Percentiles rank a stretch among this genome's conserved stretches.
These are phyloP conservation scores for Holothuria leucospilota DNA, from an alignment of 53 echinoderm and acorn worm species.

Conservation along the genomic window DNA sequence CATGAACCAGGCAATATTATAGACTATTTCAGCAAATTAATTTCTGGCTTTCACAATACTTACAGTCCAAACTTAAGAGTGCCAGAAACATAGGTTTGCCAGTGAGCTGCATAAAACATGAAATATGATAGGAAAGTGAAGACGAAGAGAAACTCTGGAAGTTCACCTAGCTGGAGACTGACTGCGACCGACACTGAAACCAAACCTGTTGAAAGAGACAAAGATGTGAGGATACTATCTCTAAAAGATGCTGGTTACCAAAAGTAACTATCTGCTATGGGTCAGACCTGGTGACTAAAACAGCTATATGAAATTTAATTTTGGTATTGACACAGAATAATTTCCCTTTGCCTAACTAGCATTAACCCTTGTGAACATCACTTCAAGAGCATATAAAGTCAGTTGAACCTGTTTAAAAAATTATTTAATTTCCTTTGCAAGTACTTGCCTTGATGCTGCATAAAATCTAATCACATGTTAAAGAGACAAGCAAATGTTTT, in stretches of 20 bases:
- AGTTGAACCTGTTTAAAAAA: too few relatives aligned
- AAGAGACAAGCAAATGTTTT: too few relatives aligned
- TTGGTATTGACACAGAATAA: too few relatives aligned
- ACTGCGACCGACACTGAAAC: conserved; percentile 67
- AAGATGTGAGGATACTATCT: not conserved
- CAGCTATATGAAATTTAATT: too few relatives aligned
- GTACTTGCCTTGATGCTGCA: too few relatives aligned
- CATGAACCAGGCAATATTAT: too few relatives aligned
- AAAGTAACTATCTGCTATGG: not conserved
- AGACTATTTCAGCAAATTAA: too few relatives aligned
- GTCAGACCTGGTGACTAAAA: too few relatives aligned
- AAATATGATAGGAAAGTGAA: conserved; percentile 58
- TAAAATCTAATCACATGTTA: too few relatives aligned
- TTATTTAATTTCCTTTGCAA: too few relatives aligned
- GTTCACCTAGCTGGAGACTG: conserved; percentile 75
- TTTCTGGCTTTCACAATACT: conserved; percentile 36
- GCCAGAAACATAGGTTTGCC: conserved; percentile 97
- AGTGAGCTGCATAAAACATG: conserved; percentile 90
- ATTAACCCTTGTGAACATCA: not conserved
- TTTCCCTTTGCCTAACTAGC: too few relatives aligned
- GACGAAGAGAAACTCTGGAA: conserved; percentile 60
- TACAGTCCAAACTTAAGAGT: conserved; percentile 93
- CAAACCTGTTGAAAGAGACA: conserved; percentile 50
- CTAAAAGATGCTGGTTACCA: not conserved
- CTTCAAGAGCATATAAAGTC: too few relatives aligned